phyloP scores from a whole-genome alignment of 2,888 invertebrate genomes.

The Trichopoda pennipes region DNA sequence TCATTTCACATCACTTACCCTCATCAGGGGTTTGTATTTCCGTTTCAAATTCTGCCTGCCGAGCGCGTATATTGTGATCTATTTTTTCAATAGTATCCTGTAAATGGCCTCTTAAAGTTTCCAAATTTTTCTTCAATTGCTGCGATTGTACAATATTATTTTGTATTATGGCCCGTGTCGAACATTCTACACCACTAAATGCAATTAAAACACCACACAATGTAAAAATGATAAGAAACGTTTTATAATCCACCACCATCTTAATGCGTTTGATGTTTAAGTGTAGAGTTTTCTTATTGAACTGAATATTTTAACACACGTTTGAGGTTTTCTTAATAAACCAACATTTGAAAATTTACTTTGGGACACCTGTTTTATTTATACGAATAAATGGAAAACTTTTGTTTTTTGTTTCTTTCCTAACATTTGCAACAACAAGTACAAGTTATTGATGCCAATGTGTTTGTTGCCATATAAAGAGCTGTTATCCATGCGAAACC shows the following conservation, averaged over 20 bases:
- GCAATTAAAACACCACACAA: not conserved
- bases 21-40: slow-evolving; percentile 47
- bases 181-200: slow-evolving; percentile 13
- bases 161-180: slow-evolving; percentile 7
- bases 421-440: slow-evolving; percentile 9
- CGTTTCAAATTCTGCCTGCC: slow-evolving; percentile 40
- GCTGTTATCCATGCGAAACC: slow-evolving; percentile 24
- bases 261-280: slow-evolving; percentile 41
- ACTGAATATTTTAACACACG: slow-evolving; percentile 51
- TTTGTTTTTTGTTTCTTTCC: not conserved
- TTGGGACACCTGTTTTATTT: slow-evolving; percentile 38
- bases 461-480: slow-evolving; percentile 31
- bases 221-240: slow-evolving; percentile 1
- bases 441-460: slow-evolving; percentile 2
- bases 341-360: slow-evolving; percentile 43
- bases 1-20: slow-evolving; percentile 5
- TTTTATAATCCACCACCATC: slow-evolving; percentile 3
- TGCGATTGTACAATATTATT: slow-evolving; percentile 33
- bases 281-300: slow-evolving; percentile 42
- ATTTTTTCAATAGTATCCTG: slow-evolving; percentile 49
- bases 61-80: slow-evolving; percentile 45
- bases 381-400: no score
- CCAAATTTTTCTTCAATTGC: slow-evolving; percentile 40
- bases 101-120: slow-evolving; percentile 49
- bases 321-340: slow-evolving; percentile 50